Percentiles rank a stretch among this genome's conserved stretches.
phyloP scores from a whole-genome alignment of 1,140 invertebrate species.

The Drosophila sechellia region DNA sequence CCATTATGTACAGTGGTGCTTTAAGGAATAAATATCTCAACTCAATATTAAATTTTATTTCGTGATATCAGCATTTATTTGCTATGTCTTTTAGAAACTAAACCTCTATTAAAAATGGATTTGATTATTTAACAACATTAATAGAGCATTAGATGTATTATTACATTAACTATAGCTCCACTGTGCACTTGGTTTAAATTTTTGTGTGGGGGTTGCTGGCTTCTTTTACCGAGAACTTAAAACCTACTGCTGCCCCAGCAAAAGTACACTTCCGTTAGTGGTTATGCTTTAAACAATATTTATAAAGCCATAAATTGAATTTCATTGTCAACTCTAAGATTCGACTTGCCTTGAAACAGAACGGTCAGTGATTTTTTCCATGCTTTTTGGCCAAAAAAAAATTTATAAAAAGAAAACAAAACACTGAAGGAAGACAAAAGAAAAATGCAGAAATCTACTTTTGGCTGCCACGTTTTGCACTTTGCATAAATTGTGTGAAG shows the following conservation, averaged over 20 bases:
- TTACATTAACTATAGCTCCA: background rate
- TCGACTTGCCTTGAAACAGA: slow-evolving; percentile 31
- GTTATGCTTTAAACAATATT: slow-evolving; percentile 63
- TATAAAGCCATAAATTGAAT: slow-evolving; percentile 40
- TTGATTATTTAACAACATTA: too few relatives aligned
- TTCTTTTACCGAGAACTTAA: slow-evolving; percentile 31
- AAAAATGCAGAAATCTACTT: slow-evolving; percentile 40
- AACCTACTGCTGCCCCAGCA: background rate
- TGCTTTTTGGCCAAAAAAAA: slow-evolving; percentile 41
- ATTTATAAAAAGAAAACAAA: slow-evolving; percentile 55
- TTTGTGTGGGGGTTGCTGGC: slow-evolving; percentile 22
- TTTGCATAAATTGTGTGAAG: slow-evolving; percentile 75
- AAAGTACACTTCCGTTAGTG: slow-evolving; percentile 35
- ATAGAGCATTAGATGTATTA: too few relatives aligned
- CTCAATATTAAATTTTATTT: too few relatives aligned
- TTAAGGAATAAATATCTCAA: too few relatives aligned
- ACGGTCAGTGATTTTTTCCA: slow-evolving; percentile 13
- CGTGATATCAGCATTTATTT: too few relatives aligned
- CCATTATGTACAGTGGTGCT: slow-evolving; percentile 29
- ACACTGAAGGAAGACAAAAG: slow-evolving; percentile 43
- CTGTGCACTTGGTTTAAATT: slow-evolving; percentile 9
- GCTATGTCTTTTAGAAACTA: too few relatives aligned
- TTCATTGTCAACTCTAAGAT: slow-evolving; percentile 41
- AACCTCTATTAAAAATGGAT: too few relatives aligned
- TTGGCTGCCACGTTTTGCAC: slow-evolving; percentile 70